phyloP scores from a whole-genome alignment of 2,113 vertebrate genomes.

The Suncus etruscus region DNA sequence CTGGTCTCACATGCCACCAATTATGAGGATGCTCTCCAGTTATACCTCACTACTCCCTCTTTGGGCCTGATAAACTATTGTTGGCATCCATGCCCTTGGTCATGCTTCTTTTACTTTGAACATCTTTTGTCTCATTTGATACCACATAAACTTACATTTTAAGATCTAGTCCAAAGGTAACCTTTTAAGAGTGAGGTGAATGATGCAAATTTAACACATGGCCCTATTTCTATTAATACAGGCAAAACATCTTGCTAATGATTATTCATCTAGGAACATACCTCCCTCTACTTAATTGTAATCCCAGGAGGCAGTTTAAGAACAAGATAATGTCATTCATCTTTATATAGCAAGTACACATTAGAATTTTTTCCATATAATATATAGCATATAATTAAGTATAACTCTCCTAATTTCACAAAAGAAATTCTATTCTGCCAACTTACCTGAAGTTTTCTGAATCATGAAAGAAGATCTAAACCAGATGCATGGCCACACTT shows the following conservation, averaged over 20 bases:
- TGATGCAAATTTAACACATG: not conserved
- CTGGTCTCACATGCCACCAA: not conserved
- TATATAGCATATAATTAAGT: not conserved
- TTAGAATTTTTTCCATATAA: not conserved
- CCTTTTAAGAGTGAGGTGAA: not conserved
- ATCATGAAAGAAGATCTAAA: not conserved
- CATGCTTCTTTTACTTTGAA: not conserved
- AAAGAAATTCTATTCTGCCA: not conserved
- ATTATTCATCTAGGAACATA: not conserved
- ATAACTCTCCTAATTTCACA: not conserved
- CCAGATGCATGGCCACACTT: not conserved
- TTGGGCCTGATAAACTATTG: not conserved
- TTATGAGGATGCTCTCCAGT: not conserved
- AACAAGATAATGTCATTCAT: not conserved
- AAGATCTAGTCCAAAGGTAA: not conserved
- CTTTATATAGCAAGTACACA: not conserved
- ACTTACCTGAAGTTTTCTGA: not conserved
- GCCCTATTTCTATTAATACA: not conserved
- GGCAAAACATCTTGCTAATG: not conserved
- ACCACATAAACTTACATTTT: not conserved
- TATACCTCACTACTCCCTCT: not conserved
- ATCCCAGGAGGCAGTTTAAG: not conserved
- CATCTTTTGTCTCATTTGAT: not conserved
- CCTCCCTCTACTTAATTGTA: slow-evolving; percentile 23
- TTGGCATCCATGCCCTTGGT: not conserved